These are phyloP conservation scores for Ardeotis arabs DNA, from an alignment of 2,113 vertebrate genomes.

Conservation along the genomic window DNA sequence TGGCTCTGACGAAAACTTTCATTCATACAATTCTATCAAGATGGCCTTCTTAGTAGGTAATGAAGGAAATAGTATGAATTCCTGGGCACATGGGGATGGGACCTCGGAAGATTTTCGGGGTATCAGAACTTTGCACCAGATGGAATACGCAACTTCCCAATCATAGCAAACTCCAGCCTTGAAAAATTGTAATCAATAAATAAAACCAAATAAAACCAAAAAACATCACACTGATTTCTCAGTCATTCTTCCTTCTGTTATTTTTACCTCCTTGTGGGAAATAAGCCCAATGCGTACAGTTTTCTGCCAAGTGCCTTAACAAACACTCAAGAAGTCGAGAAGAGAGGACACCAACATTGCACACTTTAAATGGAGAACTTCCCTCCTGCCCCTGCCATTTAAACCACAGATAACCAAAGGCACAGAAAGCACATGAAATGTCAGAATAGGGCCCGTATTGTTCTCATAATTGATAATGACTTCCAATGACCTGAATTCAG, in stretches of 20 bases:
- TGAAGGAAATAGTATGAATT: background rate
- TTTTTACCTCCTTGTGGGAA: background rate
- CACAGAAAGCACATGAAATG: background rate
- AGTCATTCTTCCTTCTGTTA: background rate
- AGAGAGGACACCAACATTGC: background rate
- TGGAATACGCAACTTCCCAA: background rate
- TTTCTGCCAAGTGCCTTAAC: background rate
- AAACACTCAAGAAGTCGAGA: background rate
- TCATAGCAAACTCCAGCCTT: background rate
- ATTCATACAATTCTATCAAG: background rate
- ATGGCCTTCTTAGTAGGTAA: background rate
- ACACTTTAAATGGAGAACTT: background rate
- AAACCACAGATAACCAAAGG: background rate
- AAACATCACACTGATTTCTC: background rate
- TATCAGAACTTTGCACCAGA: background rate
- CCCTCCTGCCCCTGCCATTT: background rate
- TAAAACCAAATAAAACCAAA: background rate
- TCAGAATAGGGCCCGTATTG: background rate
- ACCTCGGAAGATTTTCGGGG: background rate
- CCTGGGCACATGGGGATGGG: background rate
- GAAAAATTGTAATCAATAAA: background rate
- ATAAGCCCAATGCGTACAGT: background rate
- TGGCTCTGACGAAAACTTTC: background rate
- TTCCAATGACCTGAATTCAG: slow-evolving; percentile 4
- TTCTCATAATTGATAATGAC: background rate